These are phyloP conservation scores for Micromys minutus DNA, from an alignment of 2,113 vertebrate species.

Conservation along the genomic window DNA sequence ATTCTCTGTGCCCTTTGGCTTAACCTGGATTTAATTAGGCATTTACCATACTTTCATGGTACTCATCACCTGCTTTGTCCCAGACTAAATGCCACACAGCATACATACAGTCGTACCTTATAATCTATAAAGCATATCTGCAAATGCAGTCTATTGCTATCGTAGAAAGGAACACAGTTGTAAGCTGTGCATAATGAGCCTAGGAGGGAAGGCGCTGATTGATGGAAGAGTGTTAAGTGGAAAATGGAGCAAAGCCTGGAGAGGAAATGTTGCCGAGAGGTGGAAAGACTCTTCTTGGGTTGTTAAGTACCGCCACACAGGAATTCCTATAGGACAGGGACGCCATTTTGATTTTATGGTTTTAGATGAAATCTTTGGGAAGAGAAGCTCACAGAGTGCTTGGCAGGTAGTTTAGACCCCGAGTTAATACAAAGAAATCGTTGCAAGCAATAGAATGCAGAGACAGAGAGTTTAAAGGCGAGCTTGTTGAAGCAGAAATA, in stretches of 20 bases:
- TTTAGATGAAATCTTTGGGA: conserved; percentile 42
- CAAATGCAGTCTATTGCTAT: conserved; percentile 11
- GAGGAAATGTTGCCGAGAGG: background rate
- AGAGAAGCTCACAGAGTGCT: background rate
- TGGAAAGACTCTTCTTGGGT: background rate
- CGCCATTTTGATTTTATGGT: background rate
- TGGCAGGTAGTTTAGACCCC: conserved; percentile 5
- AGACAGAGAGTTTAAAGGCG: conserved; percentile 39
- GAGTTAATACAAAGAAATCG: background rate
- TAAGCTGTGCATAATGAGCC: background rate
- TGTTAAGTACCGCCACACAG: conserved; percentile 23
- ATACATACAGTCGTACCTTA: background rate
- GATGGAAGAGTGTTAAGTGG: background rate
- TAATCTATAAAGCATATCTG: background rate
- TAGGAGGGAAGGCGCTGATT: background rate
- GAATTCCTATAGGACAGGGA: background rate
- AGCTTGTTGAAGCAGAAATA: conserved; percentile 27
- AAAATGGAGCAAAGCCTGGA: background rate
- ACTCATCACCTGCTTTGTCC: background rate
- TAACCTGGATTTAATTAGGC: background rate
- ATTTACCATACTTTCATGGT: conserved; percentile 25
- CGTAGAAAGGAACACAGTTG: background rate
- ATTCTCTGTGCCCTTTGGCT: background rate
- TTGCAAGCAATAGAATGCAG: background rate
- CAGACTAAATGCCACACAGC: background rate